A percentile compares a stretch with the other conserved stretches of the same genome.
Evolutionary conservation across 2,888 invertebrate genomes (phyloP).

Genomic region (Anarsia innoxiella): DNA sequence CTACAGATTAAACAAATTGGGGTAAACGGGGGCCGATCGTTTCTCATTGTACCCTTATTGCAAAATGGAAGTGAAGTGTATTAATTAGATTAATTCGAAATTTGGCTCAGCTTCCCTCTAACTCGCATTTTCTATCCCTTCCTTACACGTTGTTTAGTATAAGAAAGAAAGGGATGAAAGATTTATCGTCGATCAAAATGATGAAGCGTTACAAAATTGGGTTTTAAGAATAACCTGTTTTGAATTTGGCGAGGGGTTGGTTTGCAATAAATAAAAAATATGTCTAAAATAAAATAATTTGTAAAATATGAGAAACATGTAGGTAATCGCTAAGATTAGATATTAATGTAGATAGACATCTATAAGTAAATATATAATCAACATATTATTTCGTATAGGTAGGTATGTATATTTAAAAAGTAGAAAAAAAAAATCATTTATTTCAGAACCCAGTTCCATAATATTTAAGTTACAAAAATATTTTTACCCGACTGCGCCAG

Average conservation of each 20-base stretch:
- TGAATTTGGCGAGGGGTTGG: neutral
- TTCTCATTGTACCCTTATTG: slow-evolving; percentile 29
- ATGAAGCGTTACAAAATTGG: slow-evolving; percentile 6
- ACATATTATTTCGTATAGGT: too few species aligned
- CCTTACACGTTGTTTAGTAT: neutral
- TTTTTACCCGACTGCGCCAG: too few species aligned
- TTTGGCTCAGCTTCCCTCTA: slow-evolving; percentile 14
- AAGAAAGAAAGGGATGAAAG: neutral
- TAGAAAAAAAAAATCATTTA: too few species aligned
- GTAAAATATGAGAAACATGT: too few species aligned
- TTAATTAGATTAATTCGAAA: slow-evolving; percentile 38
- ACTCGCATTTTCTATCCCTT: neutral
- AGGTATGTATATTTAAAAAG: too few species aligned
- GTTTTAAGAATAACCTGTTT: slow-evolving; percentile 5
- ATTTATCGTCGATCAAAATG: slow-evolving; percentile 4
- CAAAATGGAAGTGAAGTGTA: slow-evolving; percentile 33
- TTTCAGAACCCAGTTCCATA: too few species aligned
- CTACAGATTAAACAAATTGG: slow-evolving; percentile 7
- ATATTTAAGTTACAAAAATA: too few species aligned
- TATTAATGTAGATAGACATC: too few species aligned
- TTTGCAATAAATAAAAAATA: neutral
- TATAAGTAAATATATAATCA: too few species aligned
- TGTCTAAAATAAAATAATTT: too few species aligned
- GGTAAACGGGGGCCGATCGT: slow-evolving; percentile 15
- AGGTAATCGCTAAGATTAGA: too few species aligned